Conservation (phyloP, 2,797 vertebrate species). For the Hemibagrus guttatus region DNA sequence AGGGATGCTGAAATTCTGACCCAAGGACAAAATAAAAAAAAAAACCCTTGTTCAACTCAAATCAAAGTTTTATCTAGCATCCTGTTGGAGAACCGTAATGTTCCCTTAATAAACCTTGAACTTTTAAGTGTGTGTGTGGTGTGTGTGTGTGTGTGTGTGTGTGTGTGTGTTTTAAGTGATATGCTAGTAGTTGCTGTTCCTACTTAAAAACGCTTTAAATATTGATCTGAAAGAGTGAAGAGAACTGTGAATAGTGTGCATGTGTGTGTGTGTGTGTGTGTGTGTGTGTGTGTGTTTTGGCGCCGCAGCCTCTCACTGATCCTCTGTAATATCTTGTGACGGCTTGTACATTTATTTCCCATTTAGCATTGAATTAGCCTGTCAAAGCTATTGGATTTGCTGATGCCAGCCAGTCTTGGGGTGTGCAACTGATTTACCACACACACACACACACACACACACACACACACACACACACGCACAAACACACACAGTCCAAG, state of each 20-base stretch:
- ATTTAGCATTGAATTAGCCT: conserved; percentile 67
- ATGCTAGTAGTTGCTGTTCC: too few species aligned
- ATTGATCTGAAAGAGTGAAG: too few species aligned
- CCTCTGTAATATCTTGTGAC: conserved; percentile 64
- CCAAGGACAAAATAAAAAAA: background rate
- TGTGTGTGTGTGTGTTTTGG: background rate
- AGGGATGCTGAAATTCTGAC: background rate
- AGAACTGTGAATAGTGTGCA: background rate
- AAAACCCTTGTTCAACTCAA: background rate
- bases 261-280: background rate
- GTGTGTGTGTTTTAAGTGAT: background rate
- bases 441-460: conserved; percentile 18
- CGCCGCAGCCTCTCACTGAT: background rate
- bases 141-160: background rate
- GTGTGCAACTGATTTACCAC: conserved; percentile 2
- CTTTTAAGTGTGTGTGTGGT: background rate
- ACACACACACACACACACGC: conserved; percentile 2
- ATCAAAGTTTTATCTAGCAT: background rate
- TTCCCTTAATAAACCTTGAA: background rate
- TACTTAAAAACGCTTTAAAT: too few species aligned
- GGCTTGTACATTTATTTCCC: conserved; percentile 68
- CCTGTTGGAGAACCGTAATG: background rate
- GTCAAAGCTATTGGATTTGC: conserved; percentile 64
- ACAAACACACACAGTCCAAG: background rate
- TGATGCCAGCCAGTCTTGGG: conserved; percentile 44